Conservation (phyloP, 2,888 invertebrate genomes). For the Seira musarum region DNA sequence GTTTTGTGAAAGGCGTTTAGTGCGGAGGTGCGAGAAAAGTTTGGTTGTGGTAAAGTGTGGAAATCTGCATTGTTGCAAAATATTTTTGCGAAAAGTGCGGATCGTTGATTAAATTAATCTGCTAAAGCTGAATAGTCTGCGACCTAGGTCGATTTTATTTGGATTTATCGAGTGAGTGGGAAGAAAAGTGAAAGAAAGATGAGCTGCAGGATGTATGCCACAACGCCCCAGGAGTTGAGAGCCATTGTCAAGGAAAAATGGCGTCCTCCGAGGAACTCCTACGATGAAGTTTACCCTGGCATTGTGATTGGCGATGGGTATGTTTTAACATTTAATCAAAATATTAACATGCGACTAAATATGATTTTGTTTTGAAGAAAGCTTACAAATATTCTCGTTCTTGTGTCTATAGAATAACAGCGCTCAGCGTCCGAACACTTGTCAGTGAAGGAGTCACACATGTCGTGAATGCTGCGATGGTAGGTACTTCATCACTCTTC, state of each 20-base stretch:
- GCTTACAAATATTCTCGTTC: neutral
- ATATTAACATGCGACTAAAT: too few relatives aligned
- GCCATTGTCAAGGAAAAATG: constrained; percentile 70
- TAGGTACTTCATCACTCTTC: too few relatives aligned
- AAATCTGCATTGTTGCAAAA: neutral
- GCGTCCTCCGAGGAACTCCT: constrained; percentile 72
- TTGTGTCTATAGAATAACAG: constrained; percentile 54
- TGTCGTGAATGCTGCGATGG: constrained; percentile 65
- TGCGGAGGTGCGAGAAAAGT: constrained; percentile 3
- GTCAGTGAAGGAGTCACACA: constrained; percentile 63
- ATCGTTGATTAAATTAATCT: constrained; percentile 2
- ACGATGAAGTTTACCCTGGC: constrained; percentile 74
- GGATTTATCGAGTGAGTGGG: neutral
- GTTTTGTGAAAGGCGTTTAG: neutral
- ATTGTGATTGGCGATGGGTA: constrained; percentile 72
- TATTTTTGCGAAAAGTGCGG: neutral
- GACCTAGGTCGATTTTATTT: neutral
- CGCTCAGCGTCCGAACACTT: constrained; percentile 58
- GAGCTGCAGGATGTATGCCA: constrained; percentile 42
- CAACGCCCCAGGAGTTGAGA: constrained; percentile 55
- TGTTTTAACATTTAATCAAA: neutral
- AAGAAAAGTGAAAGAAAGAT: constrained; percentile 22
- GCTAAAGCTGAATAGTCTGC: neutral
- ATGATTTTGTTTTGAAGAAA: neutral
- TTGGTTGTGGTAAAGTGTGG: neutral